These are phyloP conservation scores for Liolophura sinensis DNA, from an alignment of 1,140 invertebrate genomes.

Conservation along the genomic window DNA sequence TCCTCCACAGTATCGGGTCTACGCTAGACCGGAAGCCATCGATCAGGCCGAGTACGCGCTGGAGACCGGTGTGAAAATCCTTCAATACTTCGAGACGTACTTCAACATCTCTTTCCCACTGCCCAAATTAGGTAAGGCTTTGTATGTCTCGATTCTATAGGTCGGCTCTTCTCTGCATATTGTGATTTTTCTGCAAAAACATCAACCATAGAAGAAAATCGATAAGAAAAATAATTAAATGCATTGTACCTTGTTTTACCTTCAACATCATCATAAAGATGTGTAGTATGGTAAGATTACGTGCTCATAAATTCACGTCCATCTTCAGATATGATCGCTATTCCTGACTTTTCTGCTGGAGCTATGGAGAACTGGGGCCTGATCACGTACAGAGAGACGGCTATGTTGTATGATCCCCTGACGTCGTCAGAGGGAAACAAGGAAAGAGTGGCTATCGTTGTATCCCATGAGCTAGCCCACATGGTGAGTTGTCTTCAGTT, in stretches of 20 bases:
- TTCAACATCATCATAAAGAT: not conserved
- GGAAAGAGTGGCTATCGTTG: constrained; percentile 76
- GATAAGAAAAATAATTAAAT: not conserved
- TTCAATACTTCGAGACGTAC: constrained; percentile 85
- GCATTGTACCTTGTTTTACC: not conserved
- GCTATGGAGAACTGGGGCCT: constrained; percentile 97
- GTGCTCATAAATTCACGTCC: not conserved
- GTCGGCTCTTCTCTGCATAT: not conserved
- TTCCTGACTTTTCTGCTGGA: constrained; percentile 86
- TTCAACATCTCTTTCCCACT: constrained; percentile 80
- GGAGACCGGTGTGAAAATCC: constrained; percentile 72
- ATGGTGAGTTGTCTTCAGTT: constrained; percentile 45
- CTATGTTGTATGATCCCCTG: constrained; percentile 72
- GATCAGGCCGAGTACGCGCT: constrained; percentile 77
- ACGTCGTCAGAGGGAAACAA: constrained; percentile 39
- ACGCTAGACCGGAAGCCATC: constrained; percentile 76
- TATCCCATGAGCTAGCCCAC: constrained; percentile 84
- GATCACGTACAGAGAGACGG: constrained; percentile 81
- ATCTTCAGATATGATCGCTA: constrained; percentile 77
- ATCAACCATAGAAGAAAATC: not conserved
- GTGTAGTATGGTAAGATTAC: constrained; percentile 18
- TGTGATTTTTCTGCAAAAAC: not conserved
- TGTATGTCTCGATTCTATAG: not conserved
- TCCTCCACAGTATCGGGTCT: constrained; percentile 71
- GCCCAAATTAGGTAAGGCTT: constrained; percentile 53